Conservation (phyloP, 2,888 invertebrate genomes). For the Euzophera pinguis region DNA sequence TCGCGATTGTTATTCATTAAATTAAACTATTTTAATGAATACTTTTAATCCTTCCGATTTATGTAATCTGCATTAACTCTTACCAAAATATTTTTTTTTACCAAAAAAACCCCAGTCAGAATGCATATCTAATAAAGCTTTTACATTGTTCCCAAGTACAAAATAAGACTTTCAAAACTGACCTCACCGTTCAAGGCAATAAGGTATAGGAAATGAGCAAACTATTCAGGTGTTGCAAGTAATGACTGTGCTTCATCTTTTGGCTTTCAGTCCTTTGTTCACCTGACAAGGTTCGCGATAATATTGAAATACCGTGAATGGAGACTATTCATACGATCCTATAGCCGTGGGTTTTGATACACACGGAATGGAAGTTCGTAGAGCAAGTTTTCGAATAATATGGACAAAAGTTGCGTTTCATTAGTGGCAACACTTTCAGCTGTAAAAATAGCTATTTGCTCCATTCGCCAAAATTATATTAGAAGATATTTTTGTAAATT, state of each 20-base stretch:
- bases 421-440: too few species aligned
- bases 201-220: slow-evolving; percentile 7
- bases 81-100: not conserved
- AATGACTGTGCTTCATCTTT: slow-evolving; percentile 61
- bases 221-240: slow-evolving; percentile 38
- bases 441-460: too few species aligned
- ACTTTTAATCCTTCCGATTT: not conserved
- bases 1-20: too few species aligned
- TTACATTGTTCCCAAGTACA: not conserved
- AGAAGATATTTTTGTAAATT: too few species aligned
- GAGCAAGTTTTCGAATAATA: slow-evolving; percentile 8
- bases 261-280: slow-evolving; percentile 56
- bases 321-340: slow-evolving; percentile 52
- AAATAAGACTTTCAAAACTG: slow-evolving; percentile 21
- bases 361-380: slow-evolving; percentile 23
- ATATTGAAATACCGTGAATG: slow-evolving; percentile 68
- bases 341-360: slow-evolving; percentile 36
- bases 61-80: not conserved
- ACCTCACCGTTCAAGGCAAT: slow-evolving; percentile 13
- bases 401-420: too few species aligned
- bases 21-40: too few species aligned
- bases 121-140: not conserved
- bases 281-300: slow-evolving; percentile 66
- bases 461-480: too few species aligned
- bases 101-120: too few species aligned